These are phyloP conservation scores for Apocrypta bakeri DNA, from an alignment of 1,140 invertebrate species.

Conservation along the genomic window DNA sequence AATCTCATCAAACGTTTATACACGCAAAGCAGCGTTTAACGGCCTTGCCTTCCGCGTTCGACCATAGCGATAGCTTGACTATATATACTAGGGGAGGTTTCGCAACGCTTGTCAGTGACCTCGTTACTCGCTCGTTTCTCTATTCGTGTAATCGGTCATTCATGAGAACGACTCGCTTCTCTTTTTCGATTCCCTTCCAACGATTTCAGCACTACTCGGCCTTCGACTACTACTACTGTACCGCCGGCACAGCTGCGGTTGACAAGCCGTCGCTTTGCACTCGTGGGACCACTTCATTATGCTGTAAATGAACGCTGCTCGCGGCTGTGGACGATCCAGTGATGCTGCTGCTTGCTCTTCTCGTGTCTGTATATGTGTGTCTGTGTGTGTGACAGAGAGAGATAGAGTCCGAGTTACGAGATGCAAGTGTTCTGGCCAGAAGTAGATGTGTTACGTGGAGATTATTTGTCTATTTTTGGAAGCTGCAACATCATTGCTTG, in stretches of 20 bases:
- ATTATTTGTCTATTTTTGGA: neutral
- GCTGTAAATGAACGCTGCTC: slow-evolving; percentile 30
- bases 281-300: slow-evolving; percentile 9
- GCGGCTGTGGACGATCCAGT: neutral
- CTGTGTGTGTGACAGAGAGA: neutral
- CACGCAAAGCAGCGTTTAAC: neutral
- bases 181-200: neutral
- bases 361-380: neutral
- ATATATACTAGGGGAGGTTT: too few relatives aligned
- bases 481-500: neutral
- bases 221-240: neutral
- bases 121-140: slow-evolving; percentile 19
- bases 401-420: neutral
- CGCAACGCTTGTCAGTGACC: slow-evolving; percentile 10
- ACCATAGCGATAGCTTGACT: neutral
- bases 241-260: neutral
- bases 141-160: slow-evolving; percentile 38
- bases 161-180: neutral
- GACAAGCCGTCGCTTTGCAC: neutral
- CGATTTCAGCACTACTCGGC: neutral
- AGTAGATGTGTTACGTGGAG: neutral
- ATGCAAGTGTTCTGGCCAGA: neutral
- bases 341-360: neutral
- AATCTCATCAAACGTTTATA: neutral
- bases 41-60: neutral